These are phyloP conservation scores for Ephestia elutella DNA, from an alignment of 1,140 invertebrate genomes.

Conservation along the genomic window DNA sequence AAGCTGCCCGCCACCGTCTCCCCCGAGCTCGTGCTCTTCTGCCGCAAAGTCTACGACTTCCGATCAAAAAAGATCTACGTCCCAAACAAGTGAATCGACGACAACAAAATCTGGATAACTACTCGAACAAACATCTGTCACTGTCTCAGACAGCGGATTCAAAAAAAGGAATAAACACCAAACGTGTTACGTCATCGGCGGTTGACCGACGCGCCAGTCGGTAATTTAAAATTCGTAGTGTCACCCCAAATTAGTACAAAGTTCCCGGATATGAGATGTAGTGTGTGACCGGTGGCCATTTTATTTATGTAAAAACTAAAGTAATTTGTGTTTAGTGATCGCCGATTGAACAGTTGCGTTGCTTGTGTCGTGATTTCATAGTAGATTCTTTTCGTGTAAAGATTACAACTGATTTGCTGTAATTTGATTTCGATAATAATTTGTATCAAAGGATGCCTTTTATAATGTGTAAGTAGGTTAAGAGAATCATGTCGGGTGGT, in stretches of 20 bases:
- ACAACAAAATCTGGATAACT: constrained; percentile 1
- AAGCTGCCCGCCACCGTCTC: constrained; percentile 82
- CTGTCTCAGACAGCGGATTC: neutral
- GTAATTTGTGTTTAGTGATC: constrained; percentile 37
- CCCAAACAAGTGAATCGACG: constrained; percentile 53
- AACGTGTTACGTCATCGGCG: constrained; percentile 17
- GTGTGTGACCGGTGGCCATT: constrained; percentile 44
- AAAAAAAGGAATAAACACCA: constrained; percentile 41
- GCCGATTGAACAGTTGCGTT: constrained; percentile 49
- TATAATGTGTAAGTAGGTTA: constrained; percentile 67
- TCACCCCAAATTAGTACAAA: constrained; percentile 63
- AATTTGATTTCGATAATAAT: constrained; percentile 44
- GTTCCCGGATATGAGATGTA: constrained; percentile 43
- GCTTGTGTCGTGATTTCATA: constrained; percentile 53
- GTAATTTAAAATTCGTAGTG: constrained; percentile 33
- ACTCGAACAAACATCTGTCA: neutral
- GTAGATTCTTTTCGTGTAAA: constrained; percentile 48
- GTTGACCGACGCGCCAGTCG: neutral
- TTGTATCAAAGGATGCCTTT: constrained; percentile 67
- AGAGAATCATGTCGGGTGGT: constrained; percentile 42
- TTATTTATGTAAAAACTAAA: constrained; percentile 28
- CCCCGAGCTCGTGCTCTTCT: constrained; percentile 93
- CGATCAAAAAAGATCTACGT: constrained; percentile 83
- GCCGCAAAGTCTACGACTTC: constrained; percentile 95
- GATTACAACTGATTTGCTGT: constrained; percentile 47